Base-by-base conservation (phyloP, 2,888 invertebrate species). In the Augochlorella aurata region DNA sequence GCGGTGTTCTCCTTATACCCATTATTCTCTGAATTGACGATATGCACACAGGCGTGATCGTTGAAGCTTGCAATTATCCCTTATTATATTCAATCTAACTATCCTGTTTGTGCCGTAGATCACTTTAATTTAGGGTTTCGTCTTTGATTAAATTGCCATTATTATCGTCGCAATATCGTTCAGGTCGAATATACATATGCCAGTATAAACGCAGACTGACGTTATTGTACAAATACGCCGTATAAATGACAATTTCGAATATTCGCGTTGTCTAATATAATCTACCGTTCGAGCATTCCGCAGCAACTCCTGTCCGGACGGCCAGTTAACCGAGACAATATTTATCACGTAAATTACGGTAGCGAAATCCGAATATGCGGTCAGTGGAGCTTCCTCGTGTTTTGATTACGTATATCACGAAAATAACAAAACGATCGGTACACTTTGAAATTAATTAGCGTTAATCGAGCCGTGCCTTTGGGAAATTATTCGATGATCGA, bases 201-300 rank as follows among this genome's bases (percentile, higher is more conserved):
- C 52, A 2, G 61, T 74, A 63, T 65, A 74, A 38, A 21, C 54
- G 54, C 21, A 24, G 21, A 12, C 12, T 21, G 10, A 5, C 1
- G 21, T 54, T 52, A 47, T 54, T 21, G 8, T 1, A 2, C 29
- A 29, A 74, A 38, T 49, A 68, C 14, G 14, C 2, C 18, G 63
- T 75, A 70, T 79, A 71, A 76, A 67, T 71, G 71, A n/a, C 45
- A 21, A 67, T 71, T 76, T 76, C 50, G 18, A 54, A 38, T 72
- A 58, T 29, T 69, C 44, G 47, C 54, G 52, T 44, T 47, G 61
- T 14, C 68, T 24, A n/a, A 67, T 3, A 52, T 69, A 72, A 73
- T 78, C 68, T 49, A 21, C 18, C 44, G 16, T 44, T 21, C 8
- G 24, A 47, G 49, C 49, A 63, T 44, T 61, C 38, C 72, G 44